phyloP scores from a whole-genome alignment of 2,888 invertebrate genomes.

The Mesochorus sp. region DNA sequence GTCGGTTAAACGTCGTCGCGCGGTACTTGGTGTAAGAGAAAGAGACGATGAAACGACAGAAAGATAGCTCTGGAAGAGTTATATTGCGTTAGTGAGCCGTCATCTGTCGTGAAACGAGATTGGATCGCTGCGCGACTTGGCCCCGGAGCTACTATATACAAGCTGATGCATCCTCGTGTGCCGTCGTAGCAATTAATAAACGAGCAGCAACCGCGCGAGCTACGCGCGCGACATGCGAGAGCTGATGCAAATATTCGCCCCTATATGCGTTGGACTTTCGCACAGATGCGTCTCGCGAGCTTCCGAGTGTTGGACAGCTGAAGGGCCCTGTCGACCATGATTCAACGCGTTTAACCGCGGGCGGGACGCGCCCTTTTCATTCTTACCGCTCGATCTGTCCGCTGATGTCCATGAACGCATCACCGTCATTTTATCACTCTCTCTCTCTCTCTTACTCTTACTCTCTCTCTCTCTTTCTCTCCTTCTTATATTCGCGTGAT shows the following conservation, averaged over 20 bases:
- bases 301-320: not conserved
- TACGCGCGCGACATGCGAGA: constrained; percentile 15
- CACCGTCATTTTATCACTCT: constrained; percentile 7
- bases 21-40: too few species aligned
- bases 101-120: constrained; percentile 62
- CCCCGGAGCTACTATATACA: constrained; percentile 47
- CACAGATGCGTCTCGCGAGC: too few species aligned
- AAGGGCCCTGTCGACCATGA: not conserved
- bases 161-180: constrained; percentile 49
- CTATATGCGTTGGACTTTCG: not conserved
- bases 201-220: constrained; percentile 46
- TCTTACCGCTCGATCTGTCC: not conserved
- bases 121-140: constrained; percentile 60
- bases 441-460: constrained; percentile 41
- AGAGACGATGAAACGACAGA: not conserved
- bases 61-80: not conserved
- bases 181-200: constrained; percentile 59
- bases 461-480: constrained; percentile 33
- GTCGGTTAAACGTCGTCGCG: too few species aligned
- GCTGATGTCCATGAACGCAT: constrained; percentile 31
- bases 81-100: constrained; percentile 41
- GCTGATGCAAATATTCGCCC: too few species aligned
- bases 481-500: constrained; percentile 14
- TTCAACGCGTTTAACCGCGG: not conserved
- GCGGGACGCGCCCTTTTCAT: not conserved